Base-by-base conservation (phyloP, 1,140 invertebrate genomes). In the Danaus melanippus region DNA sequence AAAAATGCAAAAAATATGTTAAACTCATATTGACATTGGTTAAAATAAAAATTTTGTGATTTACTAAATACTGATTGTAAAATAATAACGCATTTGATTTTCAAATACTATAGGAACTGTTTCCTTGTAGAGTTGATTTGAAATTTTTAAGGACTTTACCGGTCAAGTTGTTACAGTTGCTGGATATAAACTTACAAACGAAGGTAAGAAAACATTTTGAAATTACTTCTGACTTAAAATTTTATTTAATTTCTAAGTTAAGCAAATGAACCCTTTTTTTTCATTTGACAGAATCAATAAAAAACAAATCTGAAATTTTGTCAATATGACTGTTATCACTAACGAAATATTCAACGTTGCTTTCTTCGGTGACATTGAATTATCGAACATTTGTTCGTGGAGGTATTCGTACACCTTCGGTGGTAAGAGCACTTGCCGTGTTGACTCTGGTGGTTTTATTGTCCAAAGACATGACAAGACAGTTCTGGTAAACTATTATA, bases 391-490 rank as follows among this genome's bases (percentile, higher is more conserved):
- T 48, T 77, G 74, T 44, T 71, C n/a, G n/a, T n/a, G n/a, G n/a
- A n/a, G n/a, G n/a, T n/a, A n/a, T n/a, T n/a, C 67, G 21, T 69
- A 63, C 43, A 64, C 67, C 32, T 43, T 51, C n/a, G 59, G 58
- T 40, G 63, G 66, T 12, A 46, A 42, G 5, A 50, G 71, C 10
- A 61, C 62, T 2, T 69, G 67, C 63, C 11, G 43, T 0, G 69
- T 71, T 9, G 69, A 74, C 52, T 72, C 71, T 40, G 74, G 74
- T 40, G 74, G 71, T 9, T 60, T 76, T 7, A 56, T 58, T 2
- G 48, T 62, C 5, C 50, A 46, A 8, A 62, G 51, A 1, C 60
- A 60, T 45, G 48, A 50, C 40, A 58, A 52, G n/a, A 51, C 42
- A 9, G 21, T 68, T n/a, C 43, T 69, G 53, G 71, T 74, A 60